phyloP scores from a whole-genome alignment of 1,140 invertebrate genomes.

The Atopsyche davidsoni region DNA sequence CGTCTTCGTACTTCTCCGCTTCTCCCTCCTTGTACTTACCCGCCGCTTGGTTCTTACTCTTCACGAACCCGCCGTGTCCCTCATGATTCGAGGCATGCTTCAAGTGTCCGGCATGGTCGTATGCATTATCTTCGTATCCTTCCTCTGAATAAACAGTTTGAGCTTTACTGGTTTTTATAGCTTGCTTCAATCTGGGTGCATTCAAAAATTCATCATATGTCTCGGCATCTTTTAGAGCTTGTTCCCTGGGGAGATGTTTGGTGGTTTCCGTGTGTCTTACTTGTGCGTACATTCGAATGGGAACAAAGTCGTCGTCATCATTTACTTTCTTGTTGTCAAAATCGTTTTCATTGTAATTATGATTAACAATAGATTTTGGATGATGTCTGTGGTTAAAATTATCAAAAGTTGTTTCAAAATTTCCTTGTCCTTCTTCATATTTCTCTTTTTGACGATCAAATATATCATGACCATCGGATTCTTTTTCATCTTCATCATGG shows the following conservation, averaged over 20 bases:
- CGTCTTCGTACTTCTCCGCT: slow-evolving; percentile 35
- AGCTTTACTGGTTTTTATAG: slow-evolving; percentile 62
- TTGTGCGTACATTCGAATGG: slow-evolving; percentile 60
- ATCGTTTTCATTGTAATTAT: slow-evolving; percentile 34
- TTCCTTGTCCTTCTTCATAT: slow-evolving; percentile 36
- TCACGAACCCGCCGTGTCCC: slow-evolving; percentile 41
- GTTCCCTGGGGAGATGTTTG: slow-evolving; percentile 53
- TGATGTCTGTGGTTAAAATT: slow-evolving; percentile 35
- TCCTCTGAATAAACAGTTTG: slow-evolving; percentile 72
- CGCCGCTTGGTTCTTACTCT: slow-evolving; percentile 38
- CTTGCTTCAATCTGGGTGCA: slow-evolving; percentile 56
- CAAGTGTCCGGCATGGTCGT: slow-evolving; percentile 67
- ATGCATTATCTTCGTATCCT: slow-evolving; percentile 70
- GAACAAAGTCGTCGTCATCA: slow-evolving; percentile 54
- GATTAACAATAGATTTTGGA: slow-evolving; percentile 27
- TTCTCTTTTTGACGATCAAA: slow-evolving; percentile 41
- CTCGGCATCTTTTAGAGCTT: slow-evolving; percentile 50
- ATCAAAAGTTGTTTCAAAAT: slow-evolving; percentile 41
- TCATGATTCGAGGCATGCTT: slow-evolving; percentile 57
- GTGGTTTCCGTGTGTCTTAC: slow-evolving; percentile 56
- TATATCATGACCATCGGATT: slow-evolving; percentile 43
- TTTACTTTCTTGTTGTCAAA: slow-evolving; percentile 21
- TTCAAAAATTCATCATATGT: slow-evolving; percentile 55
- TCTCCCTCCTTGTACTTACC: slow-evolving; percentile 40
- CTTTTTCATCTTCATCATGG: slow-evolving; percentile 33